Conservation (phyloP, 37 sponge, comb jelly and placozoan genomes). For the Mnemiopsis leidyi region DNA sequence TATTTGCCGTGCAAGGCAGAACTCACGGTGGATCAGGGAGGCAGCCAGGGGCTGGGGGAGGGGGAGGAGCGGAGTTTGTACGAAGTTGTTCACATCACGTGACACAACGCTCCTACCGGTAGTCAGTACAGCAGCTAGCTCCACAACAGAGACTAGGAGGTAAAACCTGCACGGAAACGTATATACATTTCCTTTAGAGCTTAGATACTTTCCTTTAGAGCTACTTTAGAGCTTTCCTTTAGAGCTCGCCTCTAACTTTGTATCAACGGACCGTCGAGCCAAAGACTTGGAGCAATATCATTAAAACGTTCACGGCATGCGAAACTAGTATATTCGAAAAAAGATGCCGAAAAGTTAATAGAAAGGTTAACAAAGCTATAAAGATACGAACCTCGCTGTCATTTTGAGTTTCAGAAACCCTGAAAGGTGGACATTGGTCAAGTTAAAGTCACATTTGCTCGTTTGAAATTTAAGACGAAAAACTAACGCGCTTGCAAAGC, state of each 20-base stretch:
- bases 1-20: no score
- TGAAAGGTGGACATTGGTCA: constrained; percentile 5
- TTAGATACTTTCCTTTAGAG: no score
- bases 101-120: background rate
- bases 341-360: no score
- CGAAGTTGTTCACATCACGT: background rate
- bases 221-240: no score
- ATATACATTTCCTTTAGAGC: no score
- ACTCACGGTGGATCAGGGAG: no score
- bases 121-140: constrained; percentile 8
- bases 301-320: no score
- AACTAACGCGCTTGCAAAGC: no score
- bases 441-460: background rate
- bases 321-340: no score
- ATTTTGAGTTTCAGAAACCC: constrained; percentile 38
- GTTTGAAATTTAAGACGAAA: background rate
- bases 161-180: background rate
- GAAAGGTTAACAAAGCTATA: background rate
- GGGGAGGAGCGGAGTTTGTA: background rate
- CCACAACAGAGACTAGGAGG: constrained; percentile 20
- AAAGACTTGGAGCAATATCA: no score
- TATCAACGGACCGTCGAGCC: no score
- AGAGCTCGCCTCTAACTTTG: no score
- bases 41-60: background rate
- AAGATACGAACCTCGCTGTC: constrained; percentile 31